A percentile compares a stretch with the other conserved stretches of the same genome.
Evolutionary conservation across 2,113 vertebrate genomes (phyloP).

Genomic region (Bombycilla garrulus): DNA sequence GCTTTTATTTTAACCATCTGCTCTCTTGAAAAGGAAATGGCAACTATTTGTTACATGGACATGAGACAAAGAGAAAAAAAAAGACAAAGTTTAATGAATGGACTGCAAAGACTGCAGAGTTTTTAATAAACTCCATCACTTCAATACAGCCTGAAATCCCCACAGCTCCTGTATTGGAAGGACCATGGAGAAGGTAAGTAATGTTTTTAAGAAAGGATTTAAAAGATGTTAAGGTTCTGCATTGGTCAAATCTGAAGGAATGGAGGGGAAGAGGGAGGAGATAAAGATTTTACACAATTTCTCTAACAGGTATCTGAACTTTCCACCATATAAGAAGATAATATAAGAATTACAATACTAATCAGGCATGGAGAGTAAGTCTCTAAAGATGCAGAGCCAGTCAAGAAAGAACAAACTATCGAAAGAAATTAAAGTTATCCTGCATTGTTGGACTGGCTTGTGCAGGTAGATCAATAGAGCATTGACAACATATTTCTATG

Average conservation of each 20-base stretch:
- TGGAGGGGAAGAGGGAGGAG: fast-evolving
- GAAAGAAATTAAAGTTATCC: neutral
- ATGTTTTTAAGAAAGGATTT: neutral
- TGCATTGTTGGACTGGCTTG: neutral
- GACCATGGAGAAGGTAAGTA: neutral
- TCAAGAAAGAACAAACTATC: neutral
- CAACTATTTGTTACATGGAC: neutral
- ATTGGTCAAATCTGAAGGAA: neutral
- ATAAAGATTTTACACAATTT: neutral
- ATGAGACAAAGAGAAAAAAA: neutral
- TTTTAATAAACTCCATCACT: neutral
- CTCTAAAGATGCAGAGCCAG: neutral
- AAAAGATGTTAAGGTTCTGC: neutral
- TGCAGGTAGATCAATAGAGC: neutral
- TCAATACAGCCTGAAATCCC: neutral
- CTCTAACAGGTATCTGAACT: neutral
- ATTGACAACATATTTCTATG: neutral
- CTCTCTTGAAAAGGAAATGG: neutral
- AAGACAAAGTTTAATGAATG: neutral
- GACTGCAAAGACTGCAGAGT: neutral
- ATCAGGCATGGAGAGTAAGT: neutral
- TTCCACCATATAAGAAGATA: neutral
- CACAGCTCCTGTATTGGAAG: neutral
- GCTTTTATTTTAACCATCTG: neutral
- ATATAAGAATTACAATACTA: neutral